Evolutionary conservation across 2,113 vertebrate genomes (phyloP).

Genomic region (Willisornis vidua): DNA sequence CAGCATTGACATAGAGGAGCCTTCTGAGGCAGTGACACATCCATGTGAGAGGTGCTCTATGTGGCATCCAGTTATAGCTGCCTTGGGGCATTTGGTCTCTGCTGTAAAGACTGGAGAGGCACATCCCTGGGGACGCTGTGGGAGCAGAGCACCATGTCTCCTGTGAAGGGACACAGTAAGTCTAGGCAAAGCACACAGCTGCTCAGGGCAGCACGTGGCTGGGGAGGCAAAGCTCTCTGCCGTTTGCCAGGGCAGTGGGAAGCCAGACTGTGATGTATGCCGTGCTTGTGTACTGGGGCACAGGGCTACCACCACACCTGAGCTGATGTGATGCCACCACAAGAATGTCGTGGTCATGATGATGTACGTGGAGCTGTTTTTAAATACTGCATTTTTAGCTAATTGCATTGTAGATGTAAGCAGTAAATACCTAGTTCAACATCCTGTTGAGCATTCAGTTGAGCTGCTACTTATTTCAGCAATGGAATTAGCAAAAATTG

Average conservation of each 20-base stretch:
- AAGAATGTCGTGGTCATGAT: neutral
- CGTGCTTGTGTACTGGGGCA: rapidly evolving
- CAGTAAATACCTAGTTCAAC: neutral
- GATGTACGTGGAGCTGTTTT: neutral
- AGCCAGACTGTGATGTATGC: neutral
- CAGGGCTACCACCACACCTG: neutral
- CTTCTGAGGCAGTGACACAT: neutral
- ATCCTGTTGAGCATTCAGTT: neutral
- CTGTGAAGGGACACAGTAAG: neutral
- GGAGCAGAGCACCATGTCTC: neutral
- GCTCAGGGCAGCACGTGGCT: neutral
- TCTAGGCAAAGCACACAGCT: neutral
- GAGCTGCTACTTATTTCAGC: neutral
- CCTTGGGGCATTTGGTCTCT: neutral
- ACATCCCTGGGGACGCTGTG: neutral
- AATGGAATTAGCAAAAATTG: neutral
- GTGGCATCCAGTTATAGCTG: rapidly evolving
- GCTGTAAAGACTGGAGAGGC: neutral
- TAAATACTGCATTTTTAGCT: neutral
- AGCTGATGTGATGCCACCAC: neutral
- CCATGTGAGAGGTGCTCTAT: rapidly evolving
- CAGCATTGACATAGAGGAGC: neutral
- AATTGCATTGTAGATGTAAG: neutral
- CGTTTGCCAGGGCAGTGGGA: rapidly evolving
- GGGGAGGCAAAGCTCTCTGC: neutral